phyloP scores from a whole-genome alignment of 2,888 invertebrate genomes.

The Cremastinae sp. region DNA sequence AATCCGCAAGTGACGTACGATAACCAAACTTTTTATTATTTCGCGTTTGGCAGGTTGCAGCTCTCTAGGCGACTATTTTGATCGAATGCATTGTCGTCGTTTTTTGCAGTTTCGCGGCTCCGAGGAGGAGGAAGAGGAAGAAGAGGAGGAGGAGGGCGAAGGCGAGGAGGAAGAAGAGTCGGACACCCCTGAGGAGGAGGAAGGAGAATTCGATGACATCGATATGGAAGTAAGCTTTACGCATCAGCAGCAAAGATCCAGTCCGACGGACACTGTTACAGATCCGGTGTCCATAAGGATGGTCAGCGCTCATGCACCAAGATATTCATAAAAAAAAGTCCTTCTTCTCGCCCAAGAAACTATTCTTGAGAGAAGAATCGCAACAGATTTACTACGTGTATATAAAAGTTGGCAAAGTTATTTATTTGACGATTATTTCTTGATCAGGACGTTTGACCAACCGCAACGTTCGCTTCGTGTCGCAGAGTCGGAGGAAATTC shows the following conservation, averaged over 20 bases:
- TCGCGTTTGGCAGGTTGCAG: background rate
- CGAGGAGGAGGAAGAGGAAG: slow-evolving; percentile 77
- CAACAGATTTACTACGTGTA: slow-evolving; percentile 19
- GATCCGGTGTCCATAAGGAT: slow-evolving; percentile 78
- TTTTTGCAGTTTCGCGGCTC: slow-evolving; percentile 70
- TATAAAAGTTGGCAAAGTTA: slow-evolving; percentile 35
- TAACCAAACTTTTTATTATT: slow-evolving; percentile 67
- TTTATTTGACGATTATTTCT: slow-evolving; percentile 51
- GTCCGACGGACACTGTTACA: slow-evolving; percentile 75
- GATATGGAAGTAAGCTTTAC: slow-evolving; percentile 80
- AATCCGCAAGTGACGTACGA: slow-evolving; percentile 84
- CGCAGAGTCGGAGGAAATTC: slow-evolving; percentile 35
- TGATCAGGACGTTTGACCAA: slow-evolving; percentile 51
- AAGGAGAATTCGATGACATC: slow-evolving; percentile 79
- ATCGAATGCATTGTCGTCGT: background rate
- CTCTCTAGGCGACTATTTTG: background rate
- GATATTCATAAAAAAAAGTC: slow-evolving; percentile 54
- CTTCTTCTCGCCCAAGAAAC: background rate
- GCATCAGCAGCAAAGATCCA: slow-evolving; percentile 77
- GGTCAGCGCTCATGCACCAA: slow-evolving; percentile 72
- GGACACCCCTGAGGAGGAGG: slow-evolving; percentile 78
- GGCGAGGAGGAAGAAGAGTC: slow-evolving; percentile 79
- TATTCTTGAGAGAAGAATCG: background rate
- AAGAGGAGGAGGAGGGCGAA: slow-evolving; percentile 77
- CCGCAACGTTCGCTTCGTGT: slow-evolving; percentile 28